A percentile compares a stretch with the other conserved stretches of the same genome.
Conservation (phyloP, 2,888 invertebrate species). For the Caenorhabditis sp. region DNA sequence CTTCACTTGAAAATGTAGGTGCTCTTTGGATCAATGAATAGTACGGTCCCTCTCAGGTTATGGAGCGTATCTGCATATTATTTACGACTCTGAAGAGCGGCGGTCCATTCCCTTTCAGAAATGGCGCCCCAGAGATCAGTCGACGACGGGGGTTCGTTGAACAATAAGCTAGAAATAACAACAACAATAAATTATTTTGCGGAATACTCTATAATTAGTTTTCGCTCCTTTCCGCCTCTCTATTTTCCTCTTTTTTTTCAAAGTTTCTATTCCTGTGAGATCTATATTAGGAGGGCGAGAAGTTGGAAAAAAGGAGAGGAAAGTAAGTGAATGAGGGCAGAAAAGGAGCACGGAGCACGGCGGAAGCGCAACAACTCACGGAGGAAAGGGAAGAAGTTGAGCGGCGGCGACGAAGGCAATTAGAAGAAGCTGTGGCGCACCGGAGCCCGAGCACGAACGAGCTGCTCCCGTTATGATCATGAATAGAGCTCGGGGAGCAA, state of each 20-base stretch:
- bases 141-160: constrained; percentile 23
- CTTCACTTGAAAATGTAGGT: too few relatives aligned
- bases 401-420: constrained; percentile 37
- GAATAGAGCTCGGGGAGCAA: too few relatives aligned
- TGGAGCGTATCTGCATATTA: background rate
- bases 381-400: constrained; percentile 21
- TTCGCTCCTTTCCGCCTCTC: constrained; percentile 15
- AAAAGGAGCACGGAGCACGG: too few relatives aligned
- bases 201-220: constrained; percentile 39
- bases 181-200: constrained; percentile 44
- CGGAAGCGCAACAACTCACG: constrained; percentile 40
- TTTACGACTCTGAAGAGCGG: background rate
- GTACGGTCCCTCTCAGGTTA: too few relatives aligned
- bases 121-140: too few relatives aligned
- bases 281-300: constrained; percentile 38
- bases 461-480: too few relatives aligned
- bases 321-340: background rate
- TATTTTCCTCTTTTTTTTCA: constrained; percentile 2
- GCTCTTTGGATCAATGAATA: too few relatives aligned
- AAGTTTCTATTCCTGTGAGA: constrained; percentile 24
- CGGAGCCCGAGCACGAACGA: too few relatives aligned
- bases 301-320: constrained; percentile 31
- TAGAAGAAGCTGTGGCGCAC: constrained; percentile 22
- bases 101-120: too few relatives aligned
- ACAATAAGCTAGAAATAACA: constrained; percentile 41